phyloP scores from a whole-genome alignment of 2,113 vertebrate species.

The Vireo altiloquus region DNA sequence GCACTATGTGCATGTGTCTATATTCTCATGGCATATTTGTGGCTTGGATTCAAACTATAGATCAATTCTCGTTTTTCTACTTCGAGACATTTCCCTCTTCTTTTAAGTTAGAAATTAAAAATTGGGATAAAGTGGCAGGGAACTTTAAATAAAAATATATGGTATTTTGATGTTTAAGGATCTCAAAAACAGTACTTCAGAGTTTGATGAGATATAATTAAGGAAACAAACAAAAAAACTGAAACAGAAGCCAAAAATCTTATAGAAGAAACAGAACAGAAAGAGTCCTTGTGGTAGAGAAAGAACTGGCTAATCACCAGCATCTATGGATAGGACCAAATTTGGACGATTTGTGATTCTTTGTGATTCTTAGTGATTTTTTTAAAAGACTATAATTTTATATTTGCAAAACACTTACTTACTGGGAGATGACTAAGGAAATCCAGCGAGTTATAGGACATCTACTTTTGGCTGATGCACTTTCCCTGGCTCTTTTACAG shows the following conservation, averaged over 20 bases:
- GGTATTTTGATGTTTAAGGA: not conserved
- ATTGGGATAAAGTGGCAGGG: not conserved
- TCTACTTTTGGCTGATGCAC: not conserved
- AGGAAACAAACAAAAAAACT: not conserved
- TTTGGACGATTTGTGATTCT: not conserved
- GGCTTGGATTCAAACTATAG: conserved; percentile 60
- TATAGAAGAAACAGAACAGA: not conserved
- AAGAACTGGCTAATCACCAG: not conserved
- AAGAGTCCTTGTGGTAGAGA: not conserved
- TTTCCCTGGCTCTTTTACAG: not conserved
- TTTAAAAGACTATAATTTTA: not conserved
- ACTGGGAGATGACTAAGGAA: not conserved
- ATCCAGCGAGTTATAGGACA: not conserved
- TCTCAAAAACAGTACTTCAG: not conserved
- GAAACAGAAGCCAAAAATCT: not conserved
- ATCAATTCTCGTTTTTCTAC: conserved; percentile 22
- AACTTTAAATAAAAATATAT: not conserved
- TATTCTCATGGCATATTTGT: conserved; percentile 50
- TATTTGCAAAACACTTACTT: not conserved
- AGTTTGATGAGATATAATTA: conserved; percentile 23
- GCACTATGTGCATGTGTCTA: conserved; percentile 46
- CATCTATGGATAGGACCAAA: not conserved
- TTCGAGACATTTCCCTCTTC: conserved; percentile 1
- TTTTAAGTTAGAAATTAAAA: not conserved
- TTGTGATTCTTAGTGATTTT: not conserved